Evolutionary conservation across 2,888 invertebrate genomes (phyloP), one percentile per base, ranked within the genome.

Genomic region (Sisyra nigra): DNA sequence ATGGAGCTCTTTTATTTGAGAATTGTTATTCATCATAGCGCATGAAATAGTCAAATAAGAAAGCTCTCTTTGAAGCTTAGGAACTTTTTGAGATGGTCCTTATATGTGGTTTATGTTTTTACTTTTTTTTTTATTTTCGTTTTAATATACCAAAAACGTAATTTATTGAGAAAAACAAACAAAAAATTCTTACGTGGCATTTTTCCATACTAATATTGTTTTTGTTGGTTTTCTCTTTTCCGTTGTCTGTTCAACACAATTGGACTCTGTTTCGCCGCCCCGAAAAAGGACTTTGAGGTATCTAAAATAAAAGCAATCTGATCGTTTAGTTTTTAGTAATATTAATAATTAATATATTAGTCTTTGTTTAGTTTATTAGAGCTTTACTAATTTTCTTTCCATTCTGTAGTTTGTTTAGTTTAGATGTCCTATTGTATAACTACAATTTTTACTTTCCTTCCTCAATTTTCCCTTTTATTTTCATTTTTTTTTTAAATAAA

Each of bases 1-100:
- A 19, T 18, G 50, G 52, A 50, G 48, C 49, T 50, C 52, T 48
- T 49, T 53, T 50, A 51, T 48, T 52, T 47, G 37, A 48, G 42
- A 45, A 46, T 33, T 34, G 18, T 41, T 40, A 13, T 29, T 11
- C 11, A n/a, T 17, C 18, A 19, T 38, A 13, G 10, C 15, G 18
- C 13, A 38, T 40, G 40, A 31, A 40, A 40, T 30, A 31, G 31
- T 31, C 18, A 11, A 14, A 15, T 55, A 53, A 57, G 54, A 54
- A 49, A 52, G 53, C 55, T 55, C 54, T 48, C 51, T 49, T 49
- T 53, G 59, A 61, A 65, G 71, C 69, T 72, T 77, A 77, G 83
- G 82, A 81, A 80, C 82, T 84, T 84, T 24, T 84, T 84, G 85
- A 85, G 84, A 84, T 85, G 85, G 84, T 85, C 84, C 84, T 83